These are phyloP conservation scores for Drosophila pallidifrons DNA, from an alignment of 1,140 invertebrate genomes.

Conservation along the genomic window DNA sequence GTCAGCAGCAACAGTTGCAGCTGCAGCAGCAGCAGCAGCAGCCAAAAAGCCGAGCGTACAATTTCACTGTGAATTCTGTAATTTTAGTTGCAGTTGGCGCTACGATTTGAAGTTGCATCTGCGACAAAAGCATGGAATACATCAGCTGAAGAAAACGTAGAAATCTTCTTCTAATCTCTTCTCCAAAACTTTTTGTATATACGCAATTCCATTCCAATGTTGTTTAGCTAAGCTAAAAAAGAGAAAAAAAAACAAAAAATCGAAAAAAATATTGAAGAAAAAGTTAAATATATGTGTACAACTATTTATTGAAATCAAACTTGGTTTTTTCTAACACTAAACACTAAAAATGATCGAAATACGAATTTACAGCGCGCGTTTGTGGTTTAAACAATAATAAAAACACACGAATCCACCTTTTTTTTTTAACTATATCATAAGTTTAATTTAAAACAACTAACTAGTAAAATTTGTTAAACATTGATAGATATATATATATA, in stretches of 20 bases:
- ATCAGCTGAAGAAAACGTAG: conserved; percentile 82
- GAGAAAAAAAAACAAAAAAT: conserved; percentile 24
- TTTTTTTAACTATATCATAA: neutral
- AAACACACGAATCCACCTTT: conserved; percentile 10
- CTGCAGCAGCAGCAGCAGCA: conserved; percentile 15
- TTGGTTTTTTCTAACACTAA: conserved; percentile 41
- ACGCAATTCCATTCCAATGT: conserved; percentile 41
- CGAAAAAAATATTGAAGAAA: conserved; percentile 5
- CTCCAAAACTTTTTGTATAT: conserved; percentile 25
- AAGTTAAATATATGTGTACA: conserved; percentile 83
- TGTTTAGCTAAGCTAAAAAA: conserved; percentile 67
- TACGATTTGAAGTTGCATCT: conserved; percentile 83
- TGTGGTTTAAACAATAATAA: conserved; percentile 22
- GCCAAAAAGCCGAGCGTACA: conserved; percentile 68
- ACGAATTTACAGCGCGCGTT: conserved; percentile 34
- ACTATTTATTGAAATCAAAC: conserved; percentile 77
- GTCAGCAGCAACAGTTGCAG: conserved; percentile 16
- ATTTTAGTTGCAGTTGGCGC: conserved; percentile 81
- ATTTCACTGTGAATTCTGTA: conserved; percentile 83
- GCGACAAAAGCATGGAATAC: conserved; percentile 83
- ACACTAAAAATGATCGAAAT: conserved; percentile 16
- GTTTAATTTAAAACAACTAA: conserved; percentile 2
- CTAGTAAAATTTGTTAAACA: conserved; percentile 27
- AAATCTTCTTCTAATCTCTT: neutral
- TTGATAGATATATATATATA: conserved; percentile 5